Evolutionary conservation across 37 sponge, comb jelly and placozoan genomes (phyloP).

Genomic region (Hexactinellida sp.): DNA sequence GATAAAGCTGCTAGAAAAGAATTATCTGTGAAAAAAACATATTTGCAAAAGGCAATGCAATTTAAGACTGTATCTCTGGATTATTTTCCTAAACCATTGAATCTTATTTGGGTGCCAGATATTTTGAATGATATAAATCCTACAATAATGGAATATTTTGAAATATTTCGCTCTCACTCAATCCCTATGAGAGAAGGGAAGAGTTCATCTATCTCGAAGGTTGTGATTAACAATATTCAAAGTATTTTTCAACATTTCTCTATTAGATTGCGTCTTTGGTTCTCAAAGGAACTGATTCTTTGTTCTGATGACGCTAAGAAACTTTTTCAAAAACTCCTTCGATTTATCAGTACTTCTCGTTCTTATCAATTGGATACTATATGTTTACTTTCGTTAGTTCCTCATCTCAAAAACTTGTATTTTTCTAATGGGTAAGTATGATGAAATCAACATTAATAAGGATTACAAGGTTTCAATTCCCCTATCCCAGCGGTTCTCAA

Average conservation of each 20-base stretch:
- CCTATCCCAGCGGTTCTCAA: too few species aligned
- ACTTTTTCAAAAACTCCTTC: not conserved
- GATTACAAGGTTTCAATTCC: too few species aligned
- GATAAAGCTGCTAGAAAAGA: not conserved
- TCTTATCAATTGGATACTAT: not conserved
- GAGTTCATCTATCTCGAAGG: not conserved
- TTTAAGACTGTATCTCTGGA: not conserved
- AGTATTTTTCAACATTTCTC: not conserved
- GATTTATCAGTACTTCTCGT: not conserved
- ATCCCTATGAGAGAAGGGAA: not conserved
- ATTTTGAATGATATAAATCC: not conserved
- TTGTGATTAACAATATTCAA: not conserved
- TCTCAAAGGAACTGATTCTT: not conserved
- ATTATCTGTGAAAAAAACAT: not conserved
- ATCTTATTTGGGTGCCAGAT: not conserved
- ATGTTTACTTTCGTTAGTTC: not conserved
- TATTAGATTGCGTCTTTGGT: not conserved
- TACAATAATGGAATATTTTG: not conserved
- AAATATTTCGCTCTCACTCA: not conserved
- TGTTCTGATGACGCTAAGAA: not conserved
- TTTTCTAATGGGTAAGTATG: not conserved
- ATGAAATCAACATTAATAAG: too few species aligned
- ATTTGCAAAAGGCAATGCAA: not conserved
- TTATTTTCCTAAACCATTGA: not conserved
- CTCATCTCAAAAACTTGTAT: not conserved